Conservation (phyloP, 2,888 invertebrate genomes). For the Napeogenes sylphis region DNA sequence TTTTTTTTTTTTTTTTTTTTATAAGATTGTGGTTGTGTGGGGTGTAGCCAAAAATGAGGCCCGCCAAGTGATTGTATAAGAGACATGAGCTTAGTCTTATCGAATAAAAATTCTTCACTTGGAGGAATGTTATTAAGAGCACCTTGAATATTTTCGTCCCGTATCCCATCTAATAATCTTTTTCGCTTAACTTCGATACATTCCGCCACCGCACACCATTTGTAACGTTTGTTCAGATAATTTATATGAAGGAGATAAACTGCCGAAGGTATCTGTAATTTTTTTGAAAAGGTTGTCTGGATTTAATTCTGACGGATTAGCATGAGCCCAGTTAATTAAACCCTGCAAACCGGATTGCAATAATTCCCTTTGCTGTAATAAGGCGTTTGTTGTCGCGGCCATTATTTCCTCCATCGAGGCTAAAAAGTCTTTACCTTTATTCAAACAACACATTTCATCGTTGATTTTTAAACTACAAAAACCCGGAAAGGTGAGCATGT, state of each 20-base stretch:
- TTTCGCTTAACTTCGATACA: conserved; percentile 13
- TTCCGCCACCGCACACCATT: conserved; percentile 15
- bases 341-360: neutral
- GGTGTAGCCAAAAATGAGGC: neutral
- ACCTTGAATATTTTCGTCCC: conserved; percentile 8
- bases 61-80: neutral
- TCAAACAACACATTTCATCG: conserved; percentile 8
- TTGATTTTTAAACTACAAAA: conserved; percentile 12
- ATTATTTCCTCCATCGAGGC: conserved; percentile 1
- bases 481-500: conserved; percentile 5
- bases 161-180: neutral
- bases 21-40: neutral
- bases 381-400: neutral
- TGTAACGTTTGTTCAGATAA: conserved; percentile 10
- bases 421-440: conserved; percentile 8
- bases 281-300: no score
- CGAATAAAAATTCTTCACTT: conserved; percentile 15
- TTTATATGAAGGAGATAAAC: conserved; percentile 4
- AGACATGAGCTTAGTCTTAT: neutral
- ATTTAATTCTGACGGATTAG: no score
- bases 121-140: conserved; percentile 12
- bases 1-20: neutral
- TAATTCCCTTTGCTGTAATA: neutral
- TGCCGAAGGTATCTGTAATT: neutral
- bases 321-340: neutral